These are phyloP conservation scores for Anguilla obscura DNA, from an alignment of 2,797 vertebrate genomes.

Conservation along the genomic window DNA sequence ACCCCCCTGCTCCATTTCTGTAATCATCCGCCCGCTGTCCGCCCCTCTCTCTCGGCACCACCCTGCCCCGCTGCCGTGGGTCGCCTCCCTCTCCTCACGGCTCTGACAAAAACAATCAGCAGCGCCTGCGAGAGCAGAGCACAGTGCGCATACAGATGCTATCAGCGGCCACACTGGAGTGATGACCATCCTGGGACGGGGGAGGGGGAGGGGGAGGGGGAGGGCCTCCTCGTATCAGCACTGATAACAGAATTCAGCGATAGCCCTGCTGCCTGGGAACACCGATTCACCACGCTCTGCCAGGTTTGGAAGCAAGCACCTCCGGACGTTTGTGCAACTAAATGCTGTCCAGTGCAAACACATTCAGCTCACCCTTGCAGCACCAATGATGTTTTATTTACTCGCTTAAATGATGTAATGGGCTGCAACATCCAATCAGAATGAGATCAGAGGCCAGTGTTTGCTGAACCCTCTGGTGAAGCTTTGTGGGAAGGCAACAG, in stretches of 20 bases:
- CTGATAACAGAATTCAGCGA: background rate
- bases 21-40: constrained; percentile 32
- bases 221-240: background rate
- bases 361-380: background rate
- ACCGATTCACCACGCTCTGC: background rate
- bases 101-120: background rate
- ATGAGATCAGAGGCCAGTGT: background rate
- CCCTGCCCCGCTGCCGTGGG: no score
- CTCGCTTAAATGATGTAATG: background rate
- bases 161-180: background rate
- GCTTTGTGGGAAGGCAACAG: background rate
- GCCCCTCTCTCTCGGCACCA: constrained; percentile 38
- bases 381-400: background rate
- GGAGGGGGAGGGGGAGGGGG: no score
- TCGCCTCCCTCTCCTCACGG: background rate
- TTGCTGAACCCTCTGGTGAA: background rate
- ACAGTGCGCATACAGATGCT: background rate
- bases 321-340: background rate
- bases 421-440: background rate
- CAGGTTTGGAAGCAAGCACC: background rate
- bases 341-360: background rate
- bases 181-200: background rate
- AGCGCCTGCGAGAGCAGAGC: background rate
- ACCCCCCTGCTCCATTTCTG: background rate
- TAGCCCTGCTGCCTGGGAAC: background rate